Evolutionary conservation across 1,140 invertebrate genomes (phyloP), one percentile per base, ranked within the genome.

Genomic region (Acyrthosiphon pisum): DNA sequence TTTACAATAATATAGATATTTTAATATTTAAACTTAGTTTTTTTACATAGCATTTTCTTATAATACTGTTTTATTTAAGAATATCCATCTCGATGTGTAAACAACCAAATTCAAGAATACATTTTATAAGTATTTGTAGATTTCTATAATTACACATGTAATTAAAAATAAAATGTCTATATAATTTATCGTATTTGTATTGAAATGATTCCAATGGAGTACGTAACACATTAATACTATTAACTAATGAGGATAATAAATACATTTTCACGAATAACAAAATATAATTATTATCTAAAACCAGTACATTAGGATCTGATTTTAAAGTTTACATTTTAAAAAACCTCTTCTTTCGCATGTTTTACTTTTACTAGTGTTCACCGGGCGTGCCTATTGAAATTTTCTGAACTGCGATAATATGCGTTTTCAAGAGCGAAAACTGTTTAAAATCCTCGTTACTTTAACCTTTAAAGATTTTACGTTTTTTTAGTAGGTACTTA

Each of bases 401-500:
- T 76, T n/a, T 76, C 1, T 76, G 60, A 76, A 76, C 60, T 76
- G 60, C n/a, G 30, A 76, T 76, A 76, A 76, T 76, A 76, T 76
- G 30, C 60, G 60, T 76, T 76, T 76, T n/a, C 60, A 76, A 76
- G 30, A 76, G 60, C 30, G 6, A n/a, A 76, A 76, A 76, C 60
- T 76, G 14, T 76, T 76, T 76, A 76, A 76, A 76, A 76, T 76
- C 60, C 30, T 76, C 14, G n/a, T n/a, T 76, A 76, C 60, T n/a
- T 68, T 6, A 76, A n/a, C 30, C n/a, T n/a, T n/a, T 18, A 76
- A 76, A 76, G 14, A 76, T n/a, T 76, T 23, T 76, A n/a, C 60
- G 11, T n/a, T 76, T 76, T 53, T 76, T 76, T 76, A 76, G 60
- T n/a, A 76, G 60, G 60, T 76, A 76, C 60, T 76, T 76, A 76